Evolutionary conservation across 1,140 invertebrate species (phyloP), one percentile per base, ranked within the genome.

Genomic region (Globodera rostochiensis): DNA sequence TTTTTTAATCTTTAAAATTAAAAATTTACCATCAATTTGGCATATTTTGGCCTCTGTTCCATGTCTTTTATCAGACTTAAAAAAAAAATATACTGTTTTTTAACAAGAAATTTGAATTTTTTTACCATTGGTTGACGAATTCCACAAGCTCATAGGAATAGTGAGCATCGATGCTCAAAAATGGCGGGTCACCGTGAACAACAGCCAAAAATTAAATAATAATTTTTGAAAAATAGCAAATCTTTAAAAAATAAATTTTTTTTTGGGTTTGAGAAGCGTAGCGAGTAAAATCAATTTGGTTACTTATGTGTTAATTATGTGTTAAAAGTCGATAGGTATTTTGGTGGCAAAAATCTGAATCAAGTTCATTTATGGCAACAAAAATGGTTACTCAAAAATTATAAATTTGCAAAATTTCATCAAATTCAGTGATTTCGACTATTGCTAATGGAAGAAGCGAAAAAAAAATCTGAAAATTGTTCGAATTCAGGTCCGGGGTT

Each of bases 131-230:
- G 46, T 78, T 78, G 53, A 67, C 64, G 70, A 78, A 78, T 8
- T 73, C 70, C 13, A 77, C 77, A n/a, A 78, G 77, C 36, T 78
- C 77, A 71, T 36, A 47, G 46, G 77, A 78, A 15, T 78, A 78
- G 11, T 21, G 49, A 47, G 57, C 53, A 67, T 46, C 79, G 5
- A 50, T 47, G 19, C 36, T 53, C 13, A 80, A 53, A 80, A 80
- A 50, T 21, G 79, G 79, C 46, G 79, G 79, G 49, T 80, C 79
- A 11, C 79, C 79, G 19, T 80, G 45, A 13, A 80, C 79, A 19
- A 80, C 79, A n/a, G 45, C 60, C 60, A 36, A 36, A 36, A 36
- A 36, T 36, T 36, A 36, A 36, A 36, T 36, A 36, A 36, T 36
- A 36, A 25, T 25, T 25, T 36, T 36, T 36, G 2, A 36, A 36